Evolutionary conservation across 2,113 vertebrate species (phyloP).

Genomic region (Stercorarius parasiticus): DNA sequence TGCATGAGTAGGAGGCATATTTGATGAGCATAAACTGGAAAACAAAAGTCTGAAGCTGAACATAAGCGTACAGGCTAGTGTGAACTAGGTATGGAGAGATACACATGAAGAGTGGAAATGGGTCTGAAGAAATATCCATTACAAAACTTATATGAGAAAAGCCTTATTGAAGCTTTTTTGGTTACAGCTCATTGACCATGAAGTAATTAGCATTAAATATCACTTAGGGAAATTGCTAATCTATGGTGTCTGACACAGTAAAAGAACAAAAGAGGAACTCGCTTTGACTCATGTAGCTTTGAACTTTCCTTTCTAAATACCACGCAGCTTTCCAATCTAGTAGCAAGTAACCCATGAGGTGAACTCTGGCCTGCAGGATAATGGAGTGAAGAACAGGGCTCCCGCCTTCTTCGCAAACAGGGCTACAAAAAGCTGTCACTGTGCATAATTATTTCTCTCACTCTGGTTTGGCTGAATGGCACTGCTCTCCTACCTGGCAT

Average conservation of each 20-base stretch:
- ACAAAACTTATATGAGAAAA: background rate
- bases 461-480: background rate
- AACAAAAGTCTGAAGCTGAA: background rate
- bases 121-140: background rate
- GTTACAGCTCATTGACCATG: constrained; percentile 54
- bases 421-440: background rate
- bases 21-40: background rate
- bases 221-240: constrained; percentile 50
- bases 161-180: constrained; percentile 34
- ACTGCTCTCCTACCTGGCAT: background rate
- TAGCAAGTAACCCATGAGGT: background rate
- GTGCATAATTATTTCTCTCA: background rate
- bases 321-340: background rate
- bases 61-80: background rate
- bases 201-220: constrained; percentile 69
- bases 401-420: background rate
- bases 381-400: background rate
- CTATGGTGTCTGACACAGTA: background rate
- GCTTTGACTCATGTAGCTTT: background rate
- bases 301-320: constrained; percentile 65
- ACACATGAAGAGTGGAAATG: background rate
- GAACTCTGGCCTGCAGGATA: background rate
- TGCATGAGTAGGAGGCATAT: background rate
- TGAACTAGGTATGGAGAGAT: background rate
- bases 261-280: background rate